phyloP scores from a whole-genome alignment of 2,888 invertebrate genomes.

The Andrena hattorfiana region DNA sequence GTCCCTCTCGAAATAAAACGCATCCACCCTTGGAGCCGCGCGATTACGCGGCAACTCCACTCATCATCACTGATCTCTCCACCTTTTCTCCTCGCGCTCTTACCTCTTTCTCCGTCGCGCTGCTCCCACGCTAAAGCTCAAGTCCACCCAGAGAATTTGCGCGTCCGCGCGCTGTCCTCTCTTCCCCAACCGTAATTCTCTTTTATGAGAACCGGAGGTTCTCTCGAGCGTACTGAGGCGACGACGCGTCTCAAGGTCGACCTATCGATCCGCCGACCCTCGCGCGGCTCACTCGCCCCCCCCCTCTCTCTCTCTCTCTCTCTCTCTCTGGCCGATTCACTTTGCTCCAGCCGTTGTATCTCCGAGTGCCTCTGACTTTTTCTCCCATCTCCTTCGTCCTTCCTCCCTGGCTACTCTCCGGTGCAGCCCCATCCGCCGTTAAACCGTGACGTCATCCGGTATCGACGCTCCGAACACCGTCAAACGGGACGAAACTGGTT shows the following conservation, averaged over 20 bases:
- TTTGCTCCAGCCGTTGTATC: constrained; percentile 24
- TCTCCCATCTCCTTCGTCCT: not conserved
- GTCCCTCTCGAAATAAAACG: constrained; percentile 58
- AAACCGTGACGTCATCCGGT: constrained; percentile 29
- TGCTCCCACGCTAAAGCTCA: not conserved
- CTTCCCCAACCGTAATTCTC: constrained; percentile 62
- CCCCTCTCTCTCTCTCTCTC: no score
- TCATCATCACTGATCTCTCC: not conserved
- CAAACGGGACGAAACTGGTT: constrained; percentile 56
- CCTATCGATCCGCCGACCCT: constrained; percentile 69
- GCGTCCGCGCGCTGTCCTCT: constrained; percentile 61
- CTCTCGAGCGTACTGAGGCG: constrained; percentile 67
- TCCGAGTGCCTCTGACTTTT: not conserved
- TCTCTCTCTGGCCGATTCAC: constrained; percentile 25
- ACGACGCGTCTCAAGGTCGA: constrained; percentile 73
- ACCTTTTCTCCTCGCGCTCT: not conserved
- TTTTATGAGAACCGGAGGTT: constrained; percentile 71
- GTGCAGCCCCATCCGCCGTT: constrained; percentile 13
- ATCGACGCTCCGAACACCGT: constrained; percentile 36
- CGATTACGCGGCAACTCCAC: not conserved
- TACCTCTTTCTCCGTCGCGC: constrained; percentile 5
- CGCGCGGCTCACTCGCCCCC: constrained; percentile 24
- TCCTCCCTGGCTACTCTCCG: no score
- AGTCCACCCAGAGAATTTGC: constrained; percentile 51
- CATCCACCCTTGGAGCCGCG: not conserved